Evolutionary conservation across 2,888 invertebrate genomes (phyloP).

Genomic region (Temnothorax ravouxi): DNA sequence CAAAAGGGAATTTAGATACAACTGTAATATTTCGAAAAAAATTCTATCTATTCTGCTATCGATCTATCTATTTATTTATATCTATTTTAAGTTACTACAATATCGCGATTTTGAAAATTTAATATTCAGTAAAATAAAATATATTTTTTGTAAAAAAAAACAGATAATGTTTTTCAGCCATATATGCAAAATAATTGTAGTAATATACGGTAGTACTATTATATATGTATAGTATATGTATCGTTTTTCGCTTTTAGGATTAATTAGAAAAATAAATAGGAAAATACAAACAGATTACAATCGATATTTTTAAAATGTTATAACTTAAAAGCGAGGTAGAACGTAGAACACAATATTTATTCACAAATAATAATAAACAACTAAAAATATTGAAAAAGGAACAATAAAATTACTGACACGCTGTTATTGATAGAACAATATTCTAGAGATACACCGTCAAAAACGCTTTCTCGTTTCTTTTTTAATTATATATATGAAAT

Average conservation of each 20-base stretch:
- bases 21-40: background rate
- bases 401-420: background rate
- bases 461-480: background rate
- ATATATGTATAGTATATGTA: background rate
- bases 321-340: background rate
- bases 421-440: background rate
- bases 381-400: background rate
- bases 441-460: background rate
- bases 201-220: background rate
- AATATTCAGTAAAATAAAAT: background rate
- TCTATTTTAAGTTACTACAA: background rate
- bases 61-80: background rate
- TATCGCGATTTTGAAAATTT: background rate
- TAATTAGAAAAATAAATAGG: background rate
- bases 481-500: slow-evolving; percentile 5
- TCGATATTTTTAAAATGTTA: background rate
- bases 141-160: background rate
- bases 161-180: background rate
- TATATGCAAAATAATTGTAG: background rate
- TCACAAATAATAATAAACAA: background rate
- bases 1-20: background rate
- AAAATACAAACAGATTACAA: background rate
- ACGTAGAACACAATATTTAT: background rate
- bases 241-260: background rate
- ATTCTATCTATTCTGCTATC: background rate